A percentile compares a stretch with the other conserved stretches of the same genome.
Evolutionary conservation across 2,113 vertebrate species (phyloP).

Genomic region (Prionailurus viverrinus): DNA sequence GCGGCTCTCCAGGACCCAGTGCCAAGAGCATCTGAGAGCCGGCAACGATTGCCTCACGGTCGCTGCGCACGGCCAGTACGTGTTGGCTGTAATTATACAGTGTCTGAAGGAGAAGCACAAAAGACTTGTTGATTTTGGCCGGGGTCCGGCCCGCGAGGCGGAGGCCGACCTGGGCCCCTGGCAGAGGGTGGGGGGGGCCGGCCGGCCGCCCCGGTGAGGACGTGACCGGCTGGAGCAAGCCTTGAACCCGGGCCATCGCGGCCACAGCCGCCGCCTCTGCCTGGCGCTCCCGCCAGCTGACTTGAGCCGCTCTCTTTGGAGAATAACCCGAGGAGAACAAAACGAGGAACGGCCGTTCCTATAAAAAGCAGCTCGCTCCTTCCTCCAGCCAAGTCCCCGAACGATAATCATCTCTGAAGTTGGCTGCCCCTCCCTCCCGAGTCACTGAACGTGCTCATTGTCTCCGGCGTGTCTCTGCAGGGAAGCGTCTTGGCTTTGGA

Average conservation of each 20-base stretch:
- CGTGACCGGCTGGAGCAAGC: conserved; percentile 72
- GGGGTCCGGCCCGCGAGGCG: conserved; percentile 27
- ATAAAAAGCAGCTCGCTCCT: conserved; percentile 47
- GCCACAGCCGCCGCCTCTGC: neutral
- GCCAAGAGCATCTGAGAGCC: conserved; percentile 72
- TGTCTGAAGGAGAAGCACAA: conserved; percentile 71
- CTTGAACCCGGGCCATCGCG: neutral
- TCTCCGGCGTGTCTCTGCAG: neutral
- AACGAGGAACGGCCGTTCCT: conserved; percentile 65
- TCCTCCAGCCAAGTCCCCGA: conserved; percentile 53
- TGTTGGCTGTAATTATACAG: conserved; percentile 70
- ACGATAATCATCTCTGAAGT: conserved; percentile 33
- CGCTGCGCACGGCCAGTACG: conserved; percentile 52
- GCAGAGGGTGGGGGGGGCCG: conserved; percentile 41
- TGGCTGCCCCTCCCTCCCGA: neutral
- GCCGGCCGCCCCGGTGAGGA: conserved; percentile 36
- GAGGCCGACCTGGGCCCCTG: conserved; percentile 63
- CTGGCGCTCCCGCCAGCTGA: conserved; percentile 61
- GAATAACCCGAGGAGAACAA: conserved; percentile 65
- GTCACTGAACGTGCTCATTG: neutral
- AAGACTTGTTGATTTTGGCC: conserved; percentile 81
- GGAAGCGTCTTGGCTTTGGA: neutral
- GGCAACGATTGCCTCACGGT: conserved; percentile 55
- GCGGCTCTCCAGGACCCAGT: conserved; percentile 57
- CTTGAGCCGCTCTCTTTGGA: conserved; percentile 66